Conservation (phyloP, 2,888 invertebrate species). For the Pristionchus exspectatus region DNA sequence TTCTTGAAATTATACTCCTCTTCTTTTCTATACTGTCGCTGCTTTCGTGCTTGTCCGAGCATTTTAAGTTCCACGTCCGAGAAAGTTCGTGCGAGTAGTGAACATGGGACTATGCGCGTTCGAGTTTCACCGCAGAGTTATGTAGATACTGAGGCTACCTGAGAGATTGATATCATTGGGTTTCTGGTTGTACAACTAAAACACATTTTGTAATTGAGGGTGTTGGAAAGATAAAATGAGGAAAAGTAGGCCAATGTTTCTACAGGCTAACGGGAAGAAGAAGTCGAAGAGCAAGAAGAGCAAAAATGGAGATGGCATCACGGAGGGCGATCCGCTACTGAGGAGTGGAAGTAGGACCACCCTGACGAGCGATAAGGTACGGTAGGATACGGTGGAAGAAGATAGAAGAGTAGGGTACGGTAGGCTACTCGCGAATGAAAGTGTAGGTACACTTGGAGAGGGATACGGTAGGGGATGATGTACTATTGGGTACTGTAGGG, state of each 20-base stretch:
- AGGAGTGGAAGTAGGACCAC: constrained; percentile 73
- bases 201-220: too few species aligned
- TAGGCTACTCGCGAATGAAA: background rate
- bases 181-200: too few species aligned
- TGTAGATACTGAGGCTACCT: background rate
- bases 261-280: constrained; percentile 53
- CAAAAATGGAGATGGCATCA: constrained; percentile 53
- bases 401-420: background rate
- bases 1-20: background rate
- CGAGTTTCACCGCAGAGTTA: background rate
- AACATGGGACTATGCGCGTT: background rate
- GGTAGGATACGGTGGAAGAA: background rate
- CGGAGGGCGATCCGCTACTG: constrained; percentile 75
- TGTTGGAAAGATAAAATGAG: background rate
- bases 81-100: background rate
- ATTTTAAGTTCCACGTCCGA: background rate
- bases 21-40: background rate
- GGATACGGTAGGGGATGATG: background rate
- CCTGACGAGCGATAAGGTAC: constrained; percentile 76
- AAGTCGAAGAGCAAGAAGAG: constrained; percentile 38
- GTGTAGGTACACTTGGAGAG: background rate
- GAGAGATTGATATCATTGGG: background rate
- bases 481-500: background rate
- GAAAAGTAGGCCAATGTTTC: background rate
- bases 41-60: background rate